Conservation (phyloP, 2,113 vertebrate genomes). For the Ginglymostoma cirratum region DNA sequence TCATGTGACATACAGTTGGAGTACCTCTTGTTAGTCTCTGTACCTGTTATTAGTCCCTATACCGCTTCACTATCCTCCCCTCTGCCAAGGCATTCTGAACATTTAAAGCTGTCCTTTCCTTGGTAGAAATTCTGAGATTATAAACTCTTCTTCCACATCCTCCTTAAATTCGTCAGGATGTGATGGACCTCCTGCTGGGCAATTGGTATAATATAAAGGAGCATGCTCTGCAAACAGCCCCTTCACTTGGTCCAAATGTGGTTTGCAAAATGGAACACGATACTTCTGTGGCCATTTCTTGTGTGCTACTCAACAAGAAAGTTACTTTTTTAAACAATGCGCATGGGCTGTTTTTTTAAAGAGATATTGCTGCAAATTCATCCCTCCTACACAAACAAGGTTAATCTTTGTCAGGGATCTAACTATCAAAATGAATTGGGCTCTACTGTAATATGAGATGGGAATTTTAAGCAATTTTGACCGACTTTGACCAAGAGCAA, state of each 20-base stretch:
- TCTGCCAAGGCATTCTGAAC: neutral
- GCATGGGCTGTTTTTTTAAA: neutral
- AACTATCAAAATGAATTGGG: neutral
- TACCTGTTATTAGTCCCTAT: no score
- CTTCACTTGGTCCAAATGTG: neutral
- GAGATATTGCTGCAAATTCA: neutral
- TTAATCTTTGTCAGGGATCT: neutral
- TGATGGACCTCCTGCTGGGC: neutral
- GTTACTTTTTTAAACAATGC: neutral
- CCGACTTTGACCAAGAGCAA: neutral
- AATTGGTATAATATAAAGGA: neutral
- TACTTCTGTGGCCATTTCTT: neutral
- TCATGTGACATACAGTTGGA: neutral
- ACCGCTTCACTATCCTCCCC: neutral
- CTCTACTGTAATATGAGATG: neutral
- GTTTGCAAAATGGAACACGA: neutral
- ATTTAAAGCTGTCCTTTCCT: neutral
- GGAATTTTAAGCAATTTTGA: neutral
- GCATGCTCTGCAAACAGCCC: neutral
- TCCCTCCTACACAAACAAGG: neutral
- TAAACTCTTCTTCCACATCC: neutral
- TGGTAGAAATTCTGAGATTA: neutral
- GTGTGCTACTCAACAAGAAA: neutral
- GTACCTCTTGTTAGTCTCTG: neutral
- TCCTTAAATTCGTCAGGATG: neutral